These are phyloP conservation scores for Axea sp. DNA, from an alignment of 2,888 invertebrate species.

Conservation along the genomic window DNA sequence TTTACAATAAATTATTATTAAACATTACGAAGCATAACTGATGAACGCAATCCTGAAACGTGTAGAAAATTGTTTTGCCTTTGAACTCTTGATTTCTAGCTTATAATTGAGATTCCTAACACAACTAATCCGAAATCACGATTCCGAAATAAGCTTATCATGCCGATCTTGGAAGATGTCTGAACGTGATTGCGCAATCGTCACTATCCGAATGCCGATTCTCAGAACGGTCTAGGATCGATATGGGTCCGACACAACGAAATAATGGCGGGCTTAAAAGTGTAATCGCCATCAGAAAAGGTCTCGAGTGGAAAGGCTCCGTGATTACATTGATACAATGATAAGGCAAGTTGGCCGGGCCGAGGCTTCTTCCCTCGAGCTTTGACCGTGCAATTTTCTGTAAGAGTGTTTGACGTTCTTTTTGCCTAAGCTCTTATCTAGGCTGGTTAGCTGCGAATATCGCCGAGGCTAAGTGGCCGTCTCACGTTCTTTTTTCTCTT, in stretches of 20 bases:
- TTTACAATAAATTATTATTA: no score
- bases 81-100: no score
- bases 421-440: constrained; percentile 60
- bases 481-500: constrained; percentile 8
- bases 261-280: constrained; percentile 56
- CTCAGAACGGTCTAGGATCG: constrained; percentile 12
- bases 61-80: no score
- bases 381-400: constrained; percentile 62
- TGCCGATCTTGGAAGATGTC: constrained; percentile 28
- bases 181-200: constrained; percentile 7
- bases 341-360: constrained; percentile 57
- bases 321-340: constrained; percentile 64
- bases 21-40: no score
- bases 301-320: constrained; percentile 56
- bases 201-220: constrained; percentile 4
- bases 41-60: no score
- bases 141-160: background rate
- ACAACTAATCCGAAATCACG: background rate
- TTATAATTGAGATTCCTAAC: no score
- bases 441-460: constrained; percentile 58
- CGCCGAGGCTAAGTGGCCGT: constrained; percentile 54
- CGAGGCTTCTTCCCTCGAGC: constrained; percentile 53
- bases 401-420: constrained; percentile 67
- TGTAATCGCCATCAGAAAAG: constrained; percentile 63
- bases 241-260: constrained; percentile 8